phyloP scores from a whole-genome alignment of 2,113 vertebrate species.

The Mustelus asterias region DNA sequence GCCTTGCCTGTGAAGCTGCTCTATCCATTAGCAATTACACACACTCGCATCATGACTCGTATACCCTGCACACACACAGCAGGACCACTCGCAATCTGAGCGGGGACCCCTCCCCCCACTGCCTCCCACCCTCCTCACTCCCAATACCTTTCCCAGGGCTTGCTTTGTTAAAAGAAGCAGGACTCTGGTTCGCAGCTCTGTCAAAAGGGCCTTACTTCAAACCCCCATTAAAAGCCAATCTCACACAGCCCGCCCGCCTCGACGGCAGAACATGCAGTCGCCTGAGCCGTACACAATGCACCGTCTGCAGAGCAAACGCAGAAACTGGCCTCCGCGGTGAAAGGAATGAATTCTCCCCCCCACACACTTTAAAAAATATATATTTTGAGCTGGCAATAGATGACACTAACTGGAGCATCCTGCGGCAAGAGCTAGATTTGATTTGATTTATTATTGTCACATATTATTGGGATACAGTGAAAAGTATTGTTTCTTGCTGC shows the following conservation, averaged over 20 bases:
- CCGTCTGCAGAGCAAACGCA: background rate
- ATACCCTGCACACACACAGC: slow-evolving; percentile 39
- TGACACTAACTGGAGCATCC: background rate
- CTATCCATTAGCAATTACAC: slow-evolving; percentile 61
- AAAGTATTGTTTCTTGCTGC: no score
- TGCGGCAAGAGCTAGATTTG: background rate
- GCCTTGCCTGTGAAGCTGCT: slow-evolving; percentile 54
- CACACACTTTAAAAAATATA: no score
- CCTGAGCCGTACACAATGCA: background rate
- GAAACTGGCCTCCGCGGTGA: background rate
- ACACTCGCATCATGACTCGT: slow-evolving; percentile 50
- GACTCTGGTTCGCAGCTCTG: background rate
- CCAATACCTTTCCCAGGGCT: background rate
- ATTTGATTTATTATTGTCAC: no score
- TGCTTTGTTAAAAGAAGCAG: background rate
- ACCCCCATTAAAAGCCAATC: slow-evolving; percentile 14
- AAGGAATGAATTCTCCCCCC: background rate
- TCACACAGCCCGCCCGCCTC: background rate
- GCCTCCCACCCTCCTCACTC: background rate
- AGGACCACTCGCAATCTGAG: slow-evolving; percentile 43
- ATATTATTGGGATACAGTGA: no score
- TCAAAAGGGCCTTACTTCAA: background rate
- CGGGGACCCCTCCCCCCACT: background rate
- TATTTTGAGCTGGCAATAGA: background rate
- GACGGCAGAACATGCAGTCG: background rate